Evolutionary conservation across 2,113 vertebrate species (phyloP), one percentile per base, ranked within the genome.

Genomic region (Seriola quinqueradiata): DNA sequence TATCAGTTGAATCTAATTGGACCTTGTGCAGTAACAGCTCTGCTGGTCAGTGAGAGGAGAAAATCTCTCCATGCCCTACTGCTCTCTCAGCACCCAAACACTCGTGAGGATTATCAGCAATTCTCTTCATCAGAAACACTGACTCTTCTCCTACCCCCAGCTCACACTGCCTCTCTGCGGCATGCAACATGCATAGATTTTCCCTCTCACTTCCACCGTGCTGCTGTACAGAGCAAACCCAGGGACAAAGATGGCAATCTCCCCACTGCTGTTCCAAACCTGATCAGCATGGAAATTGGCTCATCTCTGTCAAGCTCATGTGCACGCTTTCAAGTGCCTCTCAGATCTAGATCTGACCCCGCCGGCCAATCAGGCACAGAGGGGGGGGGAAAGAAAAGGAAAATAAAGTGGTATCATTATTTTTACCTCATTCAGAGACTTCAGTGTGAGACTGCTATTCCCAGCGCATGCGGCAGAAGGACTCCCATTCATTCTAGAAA

Each of bases 401-500:
- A 75, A n/a, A 89, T 32, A 78, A 79, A 80, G 59, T 84, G 64
- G 19, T 23, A 38, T 71, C 38, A 40, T 72, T 65, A 38, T 89
- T 91, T 95, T 97, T 97, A 98, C 97, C 97, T 98, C 92, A 84
- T 90, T 87, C 72, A 78, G 91, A 89, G 67, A 94, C 95, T 96
- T 94, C 75, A 63, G 77, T 74, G 90, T 77, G 87, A 58, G 86
- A 88, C 90, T 89, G 92, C 92, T 95, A 94, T 92, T 95, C 95
- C 96, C 95, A 96, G 94, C 82, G 87, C 89, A 93, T 90, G 95
- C 92, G 78, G 91, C 92, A 91, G 90, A 91, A 92, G 87, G 91
- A 92, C 91, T 94, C 92, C 93, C 94, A 96, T 94, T 95, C 91
- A 94, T 93, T 94, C 89, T 89, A 94, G 95, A 91, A 92, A 92